A percentile compares a stretch with the other conserved stretches of the same genome.
phyloP scores from a whole-genome alignment of 2,797 vertebrate species.

The Hirundo rustica region DNA sequence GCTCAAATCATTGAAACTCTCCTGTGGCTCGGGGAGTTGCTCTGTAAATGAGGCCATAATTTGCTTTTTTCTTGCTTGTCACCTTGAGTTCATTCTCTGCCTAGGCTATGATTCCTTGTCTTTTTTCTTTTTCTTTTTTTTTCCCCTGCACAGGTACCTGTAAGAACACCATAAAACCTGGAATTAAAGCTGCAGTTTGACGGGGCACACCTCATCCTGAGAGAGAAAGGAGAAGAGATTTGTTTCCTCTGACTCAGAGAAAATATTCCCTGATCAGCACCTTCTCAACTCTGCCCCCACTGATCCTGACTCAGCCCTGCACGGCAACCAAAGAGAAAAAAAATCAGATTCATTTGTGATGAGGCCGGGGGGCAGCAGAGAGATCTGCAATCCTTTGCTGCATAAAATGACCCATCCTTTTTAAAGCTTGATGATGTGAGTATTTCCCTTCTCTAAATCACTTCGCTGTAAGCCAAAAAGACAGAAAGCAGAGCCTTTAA shows the following conservation, averaged over 20 bases:
- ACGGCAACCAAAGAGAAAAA: not conserved
- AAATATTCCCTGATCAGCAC: not conserved
- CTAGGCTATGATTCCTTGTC: not conserved
- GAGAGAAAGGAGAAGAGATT: not conserved
- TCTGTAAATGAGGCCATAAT: not conserved
- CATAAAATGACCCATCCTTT: rapidly evolving
- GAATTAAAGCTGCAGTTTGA: not conserved
- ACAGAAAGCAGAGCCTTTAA: not conserved
- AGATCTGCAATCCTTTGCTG: not conserved
- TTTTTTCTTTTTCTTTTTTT: not conserved
- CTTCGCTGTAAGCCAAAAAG: not conserved
- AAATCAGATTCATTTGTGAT: not conserved
- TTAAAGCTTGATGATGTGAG: not conserved
- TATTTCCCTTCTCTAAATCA: not conserved
- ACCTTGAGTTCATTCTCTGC: not conserved
- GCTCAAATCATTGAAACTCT: not conserved
- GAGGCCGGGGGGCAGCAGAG: not conserved
- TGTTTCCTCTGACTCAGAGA: not conserved
- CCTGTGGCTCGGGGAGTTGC: not conserved
- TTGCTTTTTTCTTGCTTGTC: not conserved
- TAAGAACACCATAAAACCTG: not conserved
- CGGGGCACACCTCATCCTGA: not conserved
- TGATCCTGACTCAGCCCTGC: not conserved
- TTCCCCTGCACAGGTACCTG: not conserved
- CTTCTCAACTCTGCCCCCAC: not conserved